Conservation (phyloP, 2,113 vertebrate genomes). For the Pavo muticus region DNA sequence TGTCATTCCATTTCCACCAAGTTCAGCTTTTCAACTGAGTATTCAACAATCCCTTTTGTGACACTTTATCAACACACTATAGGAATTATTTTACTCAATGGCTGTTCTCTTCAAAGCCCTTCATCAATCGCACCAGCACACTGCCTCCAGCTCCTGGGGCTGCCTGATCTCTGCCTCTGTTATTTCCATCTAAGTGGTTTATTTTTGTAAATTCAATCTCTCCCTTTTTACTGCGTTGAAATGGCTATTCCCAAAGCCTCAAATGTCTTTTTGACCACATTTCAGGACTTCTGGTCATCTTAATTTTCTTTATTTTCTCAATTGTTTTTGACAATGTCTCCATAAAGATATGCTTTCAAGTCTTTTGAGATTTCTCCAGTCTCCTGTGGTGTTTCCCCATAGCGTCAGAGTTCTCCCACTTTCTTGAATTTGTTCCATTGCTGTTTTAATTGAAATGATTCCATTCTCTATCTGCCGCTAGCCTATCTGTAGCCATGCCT, state of each 20-base stretch:
- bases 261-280: not conserved
- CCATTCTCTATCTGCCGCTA: not conserved
- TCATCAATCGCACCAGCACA: not conserved
- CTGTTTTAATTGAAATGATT: not conserved
- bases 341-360: not conserved
- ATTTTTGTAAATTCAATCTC: not conserved
- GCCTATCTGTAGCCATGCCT: not conserved
- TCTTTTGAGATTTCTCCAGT: not conserved
- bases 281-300: not conserved
- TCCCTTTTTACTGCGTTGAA: not conserved
- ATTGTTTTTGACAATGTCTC: not conserved
- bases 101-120: not conserved
- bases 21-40: not conserved
- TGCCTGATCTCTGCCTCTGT: not conserved
- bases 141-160: not conserved
- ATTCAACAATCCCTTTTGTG: not conserved
- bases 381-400: accelerated
- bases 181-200: not conserved
- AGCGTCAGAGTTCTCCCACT: not conserved
- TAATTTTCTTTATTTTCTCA: not conserved
- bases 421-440: not conserved
- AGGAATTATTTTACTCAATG: not conserved
- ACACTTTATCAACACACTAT: not conserved
- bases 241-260: not conserved
- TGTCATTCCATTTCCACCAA: not conserved